These are phyloP conservation scores for Gymnosoma rotundatum DNA, from an alignment of 2,888 invertebrate species.

Conservation along the genomic window DNA sequence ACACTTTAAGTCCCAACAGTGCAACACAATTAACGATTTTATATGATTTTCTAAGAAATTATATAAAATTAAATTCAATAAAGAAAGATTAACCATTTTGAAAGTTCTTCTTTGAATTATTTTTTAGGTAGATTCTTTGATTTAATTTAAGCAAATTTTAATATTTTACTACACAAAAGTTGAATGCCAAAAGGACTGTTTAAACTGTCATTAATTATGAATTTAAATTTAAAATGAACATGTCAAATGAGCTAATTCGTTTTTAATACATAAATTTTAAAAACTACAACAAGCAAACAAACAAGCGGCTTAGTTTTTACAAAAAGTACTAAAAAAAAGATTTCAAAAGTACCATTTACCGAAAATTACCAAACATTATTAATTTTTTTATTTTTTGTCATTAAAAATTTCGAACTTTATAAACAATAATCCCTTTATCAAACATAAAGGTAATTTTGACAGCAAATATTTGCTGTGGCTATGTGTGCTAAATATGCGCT, in stretches of 20 bases:
- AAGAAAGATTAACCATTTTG: conserved; percentile 48
- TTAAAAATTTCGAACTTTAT: too few species aligned
- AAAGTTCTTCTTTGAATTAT: too few species aligned
- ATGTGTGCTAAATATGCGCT: too few species aligned
- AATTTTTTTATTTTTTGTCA: too few species aligned
- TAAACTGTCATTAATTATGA: conserved; percentile 16
- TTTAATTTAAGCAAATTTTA: too few species aligned
- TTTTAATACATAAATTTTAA: background rate
- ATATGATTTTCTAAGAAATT: conserved; percentile 50
- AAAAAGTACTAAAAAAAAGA: background rate
- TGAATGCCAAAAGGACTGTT: conserved; percentile 24
- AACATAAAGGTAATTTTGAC: too few species aligned
- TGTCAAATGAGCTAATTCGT: conserved; percentile 32
- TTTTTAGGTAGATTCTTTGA: too few species aligned
- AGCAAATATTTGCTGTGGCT: too few species aligned
- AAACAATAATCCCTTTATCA: too few species aligned
- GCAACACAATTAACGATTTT: conserved; percentile 51
- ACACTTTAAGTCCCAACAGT: conserved; percentile 55
- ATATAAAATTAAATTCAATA: conserved; percentile 42
- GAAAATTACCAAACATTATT: too few species aligned
- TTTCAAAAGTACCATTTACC: too few species aligned
- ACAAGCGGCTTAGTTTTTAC: background rate
- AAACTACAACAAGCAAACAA: background rate
- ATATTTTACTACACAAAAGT: conserved; percentile 16
- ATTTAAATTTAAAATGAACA: conserved; percentile 2